Conservation (phyloP, 1,140 invertebrate genomes). For the Zaprionus ornatus region DNA sequence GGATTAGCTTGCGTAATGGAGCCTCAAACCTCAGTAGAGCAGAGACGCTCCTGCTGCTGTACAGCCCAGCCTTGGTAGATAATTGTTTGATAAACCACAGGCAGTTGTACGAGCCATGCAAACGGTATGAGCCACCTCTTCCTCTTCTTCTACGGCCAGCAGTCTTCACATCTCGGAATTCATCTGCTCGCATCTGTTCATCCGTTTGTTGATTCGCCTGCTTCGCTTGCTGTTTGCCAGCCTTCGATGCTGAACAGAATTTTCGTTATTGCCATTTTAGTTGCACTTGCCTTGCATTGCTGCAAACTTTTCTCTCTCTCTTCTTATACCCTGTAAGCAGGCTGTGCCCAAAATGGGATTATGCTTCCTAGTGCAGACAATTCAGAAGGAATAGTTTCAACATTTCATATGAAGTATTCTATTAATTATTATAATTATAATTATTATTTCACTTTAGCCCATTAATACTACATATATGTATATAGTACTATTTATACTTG, state of each 20-base stretch:
- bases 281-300: constrained; percentile 23
- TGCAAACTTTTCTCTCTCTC: constrained; percentile 1
- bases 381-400: no score
- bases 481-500: no score
- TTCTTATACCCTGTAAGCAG: constrained; percentile 17
- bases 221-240: constrained; percentile 32
- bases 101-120: neutral
- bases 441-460: no score
- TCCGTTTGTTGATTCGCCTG: constrained; percentile 6
- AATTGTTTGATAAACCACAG: constrained; percentile 14
- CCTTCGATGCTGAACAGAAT: constrained; percentile 9
- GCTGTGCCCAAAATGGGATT: neutral
- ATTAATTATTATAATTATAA: no score
- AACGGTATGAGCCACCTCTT: neutral
- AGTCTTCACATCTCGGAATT: neutral
- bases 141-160: no score
- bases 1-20: neutral
- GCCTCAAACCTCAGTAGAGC: neutral
- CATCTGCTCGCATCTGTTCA: constrained; percentile 14
- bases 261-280: constrained; percentile 34
- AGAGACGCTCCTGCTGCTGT: neutral
- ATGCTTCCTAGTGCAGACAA: neutral
- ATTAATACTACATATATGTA: no score
- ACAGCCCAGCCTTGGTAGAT: neutral
- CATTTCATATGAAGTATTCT: no score